Base-by-base conservation (phyloP, 2,113 vertebrate species). In the Apodemus sylvaticus region DNA sequence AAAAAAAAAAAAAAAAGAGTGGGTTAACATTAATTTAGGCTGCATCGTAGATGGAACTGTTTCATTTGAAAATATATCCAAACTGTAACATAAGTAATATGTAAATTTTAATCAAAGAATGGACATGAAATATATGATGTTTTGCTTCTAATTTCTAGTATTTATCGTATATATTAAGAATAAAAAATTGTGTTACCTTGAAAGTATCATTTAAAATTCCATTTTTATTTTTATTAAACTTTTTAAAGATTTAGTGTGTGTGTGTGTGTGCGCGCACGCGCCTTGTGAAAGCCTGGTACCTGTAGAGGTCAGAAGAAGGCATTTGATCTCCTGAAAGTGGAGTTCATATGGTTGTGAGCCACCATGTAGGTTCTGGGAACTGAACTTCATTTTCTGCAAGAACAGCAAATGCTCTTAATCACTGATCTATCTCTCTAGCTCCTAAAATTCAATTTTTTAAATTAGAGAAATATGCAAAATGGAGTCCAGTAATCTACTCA, bases 11-110 rank as follows among this genome's bases (percentile, higher is more conserved):
- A n/a, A n/a, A n/a, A n/a, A 92, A 86, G 45, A 94, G 89, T 86
- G 51, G 42, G 62, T 86, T 78, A 83, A 76, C 22, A 83, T 11
- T 10, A 89, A 64, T 70, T 39, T 36, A 90, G 68, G 42, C 60
- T 91, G n/a, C n/a, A 36, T 73, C n/a, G 7, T 90, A 68, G 17
- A 95, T 91, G 55, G 19, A 96, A 58, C 39, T 26, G 24, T 95
- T 95, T 96, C 22, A 83, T 55, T 93, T 86, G 88, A 81, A 93
- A 97, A 95, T 94, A 36, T 86, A 36, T 71, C 39, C 24, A 19
- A 48, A 24, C 36, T 85, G 79, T 42, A 53, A 0, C 48, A 34
- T 77, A 24, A 83, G 14, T n/a, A 89, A 73, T 89, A 74, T 16
- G 29, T 39, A 82, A 89, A 34, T 92, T 96, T 97, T 36, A 70